Percentiles rank a stretch among this genome's conserved stretches.
Conservation (phyloP, 2,797 vertebrate genomes). For the Phataginus tricuspis region DNA sequence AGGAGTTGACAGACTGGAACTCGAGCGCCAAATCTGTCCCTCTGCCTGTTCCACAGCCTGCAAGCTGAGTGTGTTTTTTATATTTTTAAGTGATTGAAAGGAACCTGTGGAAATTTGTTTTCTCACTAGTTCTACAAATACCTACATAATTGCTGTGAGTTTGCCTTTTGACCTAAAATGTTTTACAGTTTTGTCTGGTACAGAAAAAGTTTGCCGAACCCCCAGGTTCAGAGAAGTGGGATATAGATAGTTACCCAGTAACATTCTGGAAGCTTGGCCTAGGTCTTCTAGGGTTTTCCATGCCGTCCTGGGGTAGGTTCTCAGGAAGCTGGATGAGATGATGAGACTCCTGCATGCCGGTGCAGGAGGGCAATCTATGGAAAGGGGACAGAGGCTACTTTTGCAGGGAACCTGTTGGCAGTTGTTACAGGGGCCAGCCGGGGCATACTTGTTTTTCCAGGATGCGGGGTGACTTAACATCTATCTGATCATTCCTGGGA, state of each 20-base stretch:
- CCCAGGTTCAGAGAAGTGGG: not conserved
- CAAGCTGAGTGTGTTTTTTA: not conserved
- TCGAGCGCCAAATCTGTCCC: not conserved
- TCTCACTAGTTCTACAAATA: not conserved
- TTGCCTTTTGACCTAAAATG: not conserved
- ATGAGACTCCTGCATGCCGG: not conserved
- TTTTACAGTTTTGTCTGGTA: not conserved
- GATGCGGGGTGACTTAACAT: not conserved
- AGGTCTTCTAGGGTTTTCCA: not conserved
- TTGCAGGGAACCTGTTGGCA: not conserved
- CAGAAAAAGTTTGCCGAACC: not conserved
- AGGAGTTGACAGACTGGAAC: not conserved
- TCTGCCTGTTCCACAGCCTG: not conserved
- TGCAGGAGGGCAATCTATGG: not conserved
- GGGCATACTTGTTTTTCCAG: not conserved
- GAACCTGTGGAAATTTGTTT: not conserved
- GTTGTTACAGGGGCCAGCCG: not conserved
- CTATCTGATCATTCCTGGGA: not conserved
- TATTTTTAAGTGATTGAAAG: not conserved
- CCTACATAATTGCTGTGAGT: not conserved
- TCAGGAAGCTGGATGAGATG: not conserved
- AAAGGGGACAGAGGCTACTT: not conserved
- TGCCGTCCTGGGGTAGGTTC: not conserved
- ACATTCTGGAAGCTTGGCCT: not conserved
- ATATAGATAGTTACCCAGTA: not conserved